Evolutionary conservation across 1,140 invertebrate genomes (phyloP).

Genomic region (Homarus americanus): DNA sequence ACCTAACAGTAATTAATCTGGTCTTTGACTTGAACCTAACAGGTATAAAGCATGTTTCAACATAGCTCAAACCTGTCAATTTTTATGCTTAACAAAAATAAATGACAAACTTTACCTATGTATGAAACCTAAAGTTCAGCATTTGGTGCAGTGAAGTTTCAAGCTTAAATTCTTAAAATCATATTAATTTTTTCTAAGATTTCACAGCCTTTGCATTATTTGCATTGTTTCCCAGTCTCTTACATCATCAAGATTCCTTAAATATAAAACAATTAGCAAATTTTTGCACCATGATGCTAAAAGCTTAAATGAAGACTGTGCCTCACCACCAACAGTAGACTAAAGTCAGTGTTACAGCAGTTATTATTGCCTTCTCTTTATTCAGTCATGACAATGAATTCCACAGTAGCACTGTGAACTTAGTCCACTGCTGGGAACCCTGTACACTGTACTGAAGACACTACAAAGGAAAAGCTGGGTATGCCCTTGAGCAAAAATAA

Average conservation of each 20-base stretch:
- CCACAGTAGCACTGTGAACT: not conserved
- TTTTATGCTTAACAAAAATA: not conserved
- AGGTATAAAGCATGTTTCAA: not conserved
- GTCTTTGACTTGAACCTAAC: not conserved
- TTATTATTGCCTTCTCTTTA: not conserved
- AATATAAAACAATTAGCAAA: not conserved
- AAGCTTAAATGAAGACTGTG: not conserved
- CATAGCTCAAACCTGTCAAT: not conserved
- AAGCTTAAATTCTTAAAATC: not conserved
- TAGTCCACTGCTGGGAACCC: not conserved
- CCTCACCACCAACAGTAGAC: not conserved
- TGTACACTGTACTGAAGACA: constrained; percentile 11
- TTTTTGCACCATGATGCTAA: not conserved
- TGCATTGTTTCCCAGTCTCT: not conserved
- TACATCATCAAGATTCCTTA: not conserved
- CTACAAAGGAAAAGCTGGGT: not conserved
- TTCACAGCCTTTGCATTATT: constrained; percentile 7
- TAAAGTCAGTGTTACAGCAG: not conserved
- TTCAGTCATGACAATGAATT: not conserved
- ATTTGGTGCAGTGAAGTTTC: not conserved
- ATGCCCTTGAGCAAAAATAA: constrained; percentile 11
- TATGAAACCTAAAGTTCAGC: not conserved
- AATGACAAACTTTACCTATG: not conserved
- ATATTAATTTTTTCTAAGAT: not conserved
- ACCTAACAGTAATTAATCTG: not conserved